Evolutionary conservation across 2,113 vertebrate genomes (phyloP).

Genomic region (Callorhinus ursinus): DNA sequence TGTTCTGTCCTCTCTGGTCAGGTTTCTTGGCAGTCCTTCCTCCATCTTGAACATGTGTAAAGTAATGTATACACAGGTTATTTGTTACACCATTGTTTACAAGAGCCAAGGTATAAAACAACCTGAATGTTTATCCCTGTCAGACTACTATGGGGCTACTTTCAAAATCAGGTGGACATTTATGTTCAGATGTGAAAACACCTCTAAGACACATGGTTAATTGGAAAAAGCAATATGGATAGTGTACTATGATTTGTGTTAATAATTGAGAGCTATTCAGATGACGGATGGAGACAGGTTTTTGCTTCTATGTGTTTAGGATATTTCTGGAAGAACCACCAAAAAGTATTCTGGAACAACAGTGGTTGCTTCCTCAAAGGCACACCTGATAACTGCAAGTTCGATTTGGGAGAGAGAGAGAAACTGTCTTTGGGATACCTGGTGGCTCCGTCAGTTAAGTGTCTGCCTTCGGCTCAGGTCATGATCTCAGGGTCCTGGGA

Average conservation of each 20-base stretch:
- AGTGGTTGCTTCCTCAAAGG: neutral
- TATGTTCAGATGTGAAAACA: neutral
- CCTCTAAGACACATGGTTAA: neutral
- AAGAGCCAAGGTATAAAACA: neutral
- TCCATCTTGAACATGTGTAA: neutral
- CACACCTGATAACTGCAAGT: neutral
- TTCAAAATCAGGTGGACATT: conserved; percentile 18
- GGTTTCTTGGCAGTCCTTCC: neutral
- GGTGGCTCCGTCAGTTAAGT: too few species aligned
- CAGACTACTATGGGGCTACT: neutral
- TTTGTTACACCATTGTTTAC: neutral
- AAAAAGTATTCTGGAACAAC: neutral
- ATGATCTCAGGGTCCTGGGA: too few species aligned
- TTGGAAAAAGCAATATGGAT: neutral
- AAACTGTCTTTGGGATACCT: too few species aligned
- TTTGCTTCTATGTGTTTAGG: neutral
- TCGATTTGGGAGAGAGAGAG: neutral
- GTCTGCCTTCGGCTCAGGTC: too few species aligned
- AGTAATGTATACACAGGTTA: neutral
- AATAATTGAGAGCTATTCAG: neutral
- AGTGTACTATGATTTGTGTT: neutral
- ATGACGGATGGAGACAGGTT: neutral
- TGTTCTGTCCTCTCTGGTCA: neutral
- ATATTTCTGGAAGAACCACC: neutral
- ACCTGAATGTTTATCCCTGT: neutral